Conservation (phyloP, 2,113 vertebrate species). For the Poeciliopsis prolifica region DNA sequence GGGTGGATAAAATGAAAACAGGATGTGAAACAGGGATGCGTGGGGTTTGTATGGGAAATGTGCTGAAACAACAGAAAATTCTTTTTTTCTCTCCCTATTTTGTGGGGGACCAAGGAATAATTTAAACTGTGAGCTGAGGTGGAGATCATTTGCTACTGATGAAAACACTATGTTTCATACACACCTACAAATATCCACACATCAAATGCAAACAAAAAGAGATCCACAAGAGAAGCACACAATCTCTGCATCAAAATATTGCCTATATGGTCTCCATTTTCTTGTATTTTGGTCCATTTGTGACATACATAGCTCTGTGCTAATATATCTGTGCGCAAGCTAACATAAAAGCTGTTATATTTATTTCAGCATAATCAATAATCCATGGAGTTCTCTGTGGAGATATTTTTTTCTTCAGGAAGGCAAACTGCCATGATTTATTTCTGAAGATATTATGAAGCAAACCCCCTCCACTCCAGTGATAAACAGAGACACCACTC, state of each 20-base stretch:
- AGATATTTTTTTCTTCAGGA: constrained; percentile 44
- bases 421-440: constrained; percentile 63
- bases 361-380: constrained; percentile 72
- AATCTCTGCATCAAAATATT: constrained; percentile 46
- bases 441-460: constrained; percentile 63
- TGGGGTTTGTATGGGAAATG: constrained; percentile 20
- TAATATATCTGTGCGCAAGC: constrained; percentile 52
- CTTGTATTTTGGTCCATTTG: constrained; percentile 32
- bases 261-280: constrained; percentile 31
- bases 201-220: constrained; percentile 44
- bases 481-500: constrained; percentile 54
- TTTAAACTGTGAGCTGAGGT: constrained; percentile 48
- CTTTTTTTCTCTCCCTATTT: constrained; percentile 36
- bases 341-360: constrained; percentile 60
- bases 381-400: constrained; percentile 58
- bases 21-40: constrained; percentile 32
- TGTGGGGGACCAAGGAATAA: constrained; percentile 54
- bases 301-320: constrained; percentile 12
- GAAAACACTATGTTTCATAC: constrained; percentile 37
- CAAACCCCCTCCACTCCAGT: constrained; percentile 51
- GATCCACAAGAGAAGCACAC: constrained; percentile 48
- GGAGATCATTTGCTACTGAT: constrained; percentile 45
- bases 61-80: constrained; percentile 31
- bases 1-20: constrained; percentile 38
- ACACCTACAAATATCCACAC: constrained; percentile 38